Evolutionary conservation across 2,113 vertebrate genomes (phyloP).

Genomic region (Neolamprologus falcicula): DNA sequence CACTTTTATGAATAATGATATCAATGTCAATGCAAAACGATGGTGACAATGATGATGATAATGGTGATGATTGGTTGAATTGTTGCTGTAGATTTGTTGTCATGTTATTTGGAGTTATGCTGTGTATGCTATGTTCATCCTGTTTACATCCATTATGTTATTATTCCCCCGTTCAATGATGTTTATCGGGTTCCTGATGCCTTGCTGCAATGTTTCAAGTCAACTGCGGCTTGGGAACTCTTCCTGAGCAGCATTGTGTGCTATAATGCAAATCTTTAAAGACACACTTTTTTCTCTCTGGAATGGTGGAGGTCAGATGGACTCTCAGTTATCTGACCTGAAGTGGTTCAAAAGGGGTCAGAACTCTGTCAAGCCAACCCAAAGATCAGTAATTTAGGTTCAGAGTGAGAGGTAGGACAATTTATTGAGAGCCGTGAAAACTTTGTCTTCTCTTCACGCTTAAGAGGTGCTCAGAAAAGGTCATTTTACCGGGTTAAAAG

Average conservation of each 20-base stretch:
- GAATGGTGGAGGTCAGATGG: slow-evolving; percentile 6
- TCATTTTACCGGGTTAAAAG: neutral
- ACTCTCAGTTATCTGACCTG: slow-evolving; percentile 8
- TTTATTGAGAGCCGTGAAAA: neutral
- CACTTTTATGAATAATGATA: slow-evolving; percentile 63
- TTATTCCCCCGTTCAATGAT: neutral
- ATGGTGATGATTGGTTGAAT: slow-evolving; percentile 44
- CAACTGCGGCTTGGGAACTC: slow-evolving; percentile 5
- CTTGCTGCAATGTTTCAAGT: slow-evolving; percentile 37
- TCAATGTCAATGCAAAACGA: slow-evolving; percentile 64
- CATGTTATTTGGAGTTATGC: slow-evolving; percentile 59
- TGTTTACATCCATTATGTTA: slow-evolving; percentile 51
- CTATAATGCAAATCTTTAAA: slow-evolving; percentile 50
- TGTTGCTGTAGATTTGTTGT: slow-evolving; percentile 68
- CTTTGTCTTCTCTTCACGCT: neutral
- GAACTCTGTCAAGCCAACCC: slow-evolving; percentile 35
- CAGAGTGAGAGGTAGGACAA: neutral
- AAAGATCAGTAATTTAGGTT: slow-evolving; percentile 37
- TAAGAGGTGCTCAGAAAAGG: neutral
- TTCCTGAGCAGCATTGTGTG: slow-evolving; percentile 34
- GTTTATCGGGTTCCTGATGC: slow-evolving; percentile 48
- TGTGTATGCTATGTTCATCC: slow-evolving; percentile 62
- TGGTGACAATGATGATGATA: slow-evolving; percentile 48
- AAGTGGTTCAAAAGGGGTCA: neutral
- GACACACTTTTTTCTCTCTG: slow-evolving; percentile 15